Evolutionary conservation across 37 sponge, comb jelly and placozoan genomes (phyloP), one percentile per base, ranked within the genome.

Genomic region (Aphrocallistes beatrix): DNA sequence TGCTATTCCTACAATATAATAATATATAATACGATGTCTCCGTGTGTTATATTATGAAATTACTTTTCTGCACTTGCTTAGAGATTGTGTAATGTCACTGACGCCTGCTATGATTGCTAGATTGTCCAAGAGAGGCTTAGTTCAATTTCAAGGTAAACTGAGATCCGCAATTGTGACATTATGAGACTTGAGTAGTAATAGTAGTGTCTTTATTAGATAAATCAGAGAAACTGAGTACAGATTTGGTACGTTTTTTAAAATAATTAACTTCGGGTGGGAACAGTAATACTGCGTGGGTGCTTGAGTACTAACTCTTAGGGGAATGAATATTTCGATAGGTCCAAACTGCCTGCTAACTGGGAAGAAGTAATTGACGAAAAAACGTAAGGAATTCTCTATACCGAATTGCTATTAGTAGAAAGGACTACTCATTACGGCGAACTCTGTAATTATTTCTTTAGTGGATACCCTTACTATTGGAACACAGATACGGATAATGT

Each of bases 401-500:
- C 75, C 75, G n/a, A 25, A 32, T 30, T 32, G 8, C 25, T 60
- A 25, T 25, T 60, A 32, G 17, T 19, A 60, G 10, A 28, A 25
- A 30, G 1, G 75, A 32, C 10, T 13, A 60, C 25, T 8, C 34
- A 28, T 60, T 25, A 21, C 3, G 10, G 75, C n/a, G 3, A 60
- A 32, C n/a, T 60, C 10, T 60, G 6, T 6, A 42, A 42, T 42
- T 42, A 16, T 42, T 13, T 13, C 13, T 60, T 32, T 30, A 60
- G 75, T 32, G 75, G 75, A 25, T 60, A 60, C n/a, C 75, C 75
- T 19, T 60, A 60, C 75, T 60, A 60, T 60, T 60, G 75, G 75
- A 60, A 60, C 34, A 60, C 75, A 32, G 75, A 60, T 28, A 60
- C 75, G n/a, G 75, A 60, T 3, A 19, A 32, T 28, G 75, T 60